phyloP scores from a whole-genome alignment of 2,888 invertebrate genomes.

The Sympetrum striolatum region DNA sequence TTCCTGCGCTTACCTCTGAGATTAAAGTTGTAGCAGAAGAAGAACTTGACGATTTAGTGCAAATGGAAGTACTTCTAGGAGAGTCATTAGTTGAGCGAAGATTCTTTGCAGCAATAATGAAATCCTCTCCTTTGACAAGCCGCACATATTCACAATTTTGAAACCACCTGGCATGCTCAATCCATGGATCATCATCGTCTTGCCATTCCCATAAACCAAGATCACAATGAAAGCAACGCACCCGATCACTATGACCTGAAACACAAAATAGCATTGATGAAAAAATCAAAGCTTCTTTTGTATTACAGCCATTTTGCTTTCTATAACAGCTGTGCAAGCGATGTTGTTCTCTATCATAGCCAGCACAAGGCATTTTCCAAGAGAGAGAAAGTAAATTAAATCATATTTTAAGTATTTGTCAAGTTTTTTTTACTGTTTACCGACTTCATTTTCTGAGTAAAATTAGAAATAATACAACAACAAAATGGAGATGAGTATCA shows the following conservation, averaged over 20 bases:
- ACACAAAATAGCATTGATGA: neutral
- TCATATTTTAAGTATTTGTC: too few relatives aligned
- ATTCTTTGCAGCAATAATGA: constrained; percentile 64
- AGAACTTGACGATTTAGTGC: neutral
- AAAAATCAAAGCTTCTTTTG: neutral
- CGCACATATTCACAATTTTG: constrained; percentile 84
- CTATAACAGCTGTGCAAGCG: neutral
- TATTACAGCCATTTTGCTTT: neutral
- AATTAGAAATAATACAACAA: too few relatives aligned
- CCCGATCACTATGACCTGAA: constrained; percentile 62
- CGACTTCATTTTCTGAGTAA: too few relatives aligned
- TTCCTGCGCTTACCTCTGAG: too few relatives aligned
- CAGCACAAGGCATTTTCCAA: too few relatives aligned
- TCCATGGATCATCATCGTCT: constrained; percentile 88
- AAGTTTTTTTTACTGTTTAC: too few relatives aligned
- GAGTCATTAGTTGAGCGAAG: constrained; percentile 48
- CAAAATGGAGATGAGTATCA: too few relatives aligned
- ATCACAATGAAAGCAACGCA: constrained; percentile 93
- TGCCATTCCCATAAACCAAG: constrained; percentile 92
- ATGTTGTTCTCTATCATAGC: too few relatives aligned
- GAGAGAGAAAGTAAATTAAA: too few relatives aligned
- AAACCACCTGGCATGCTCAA: constrained; percentile 94
- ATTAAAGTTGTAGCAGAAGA: neutral
- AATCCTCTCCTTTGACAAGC: constrained; percentile 81
- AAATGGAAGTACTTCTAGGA: neutral